phyloP scores from a whole-genome alignment of 1,140 invertebrate species.

The Diprion similis region DNA sequence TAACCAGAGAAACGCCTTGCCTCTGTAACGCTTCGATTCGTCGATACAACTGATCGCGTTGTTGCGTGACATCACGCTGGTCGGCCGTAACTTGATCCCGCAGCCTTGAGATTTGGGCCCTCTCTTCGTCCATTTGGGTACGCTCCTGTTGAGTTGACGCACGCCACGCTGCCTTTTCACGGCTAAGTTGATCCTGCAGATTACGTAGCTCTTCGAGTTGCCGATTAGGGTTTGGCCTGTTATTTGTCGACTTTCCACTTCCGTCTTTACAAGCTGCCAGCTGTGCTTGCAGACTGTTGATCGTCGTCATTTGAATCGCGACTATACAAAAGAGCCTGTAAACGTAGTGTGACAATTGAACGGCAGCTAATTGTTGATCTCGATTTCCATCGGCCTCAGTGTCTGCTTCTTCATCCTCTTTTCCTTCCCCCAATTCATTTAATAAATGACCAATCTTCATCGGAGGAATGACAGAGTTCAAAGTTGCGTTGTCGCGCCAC shows the following conservation, averaged over 20 bases:
- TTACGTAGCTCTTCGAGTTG: slow-evolving; percentile 78
- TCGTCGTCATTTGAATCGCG: slow-evolving; percentile 85
- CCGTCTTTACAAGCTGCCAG: slow-evolving; percentile 62
- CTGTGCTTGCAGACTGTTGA: slow-evolving; percentile 77
- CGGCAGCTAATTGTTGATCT: slow-evolving; percentile 74
- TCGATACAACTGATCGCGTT: slow-evolving; percentile 85
- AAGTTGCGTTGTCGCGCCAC: slow-evolving; percentile 56
- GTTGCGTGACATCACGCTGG: slow-evolving; percentile 83
- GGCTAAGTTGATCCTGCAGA: slow-evolving; percentile 78
- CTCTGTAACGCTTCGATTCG: slow-evolving; percentile 80
- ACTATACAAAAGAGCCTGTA: slow-evolving; percentile 84
- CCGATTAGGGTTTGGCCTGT: slow-evolving; percentile 62
- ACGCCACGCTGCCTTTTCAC: slow-evolving; percentile 81
- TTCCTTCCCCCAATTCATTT: slow-evolving; percentile 36
- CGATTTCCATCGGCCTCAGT: slow-evolving; percentile 44
- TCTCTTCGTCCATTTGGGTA: slow-evolving; percentile 72
- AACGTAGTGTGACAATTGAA: slow-evolving; percentile 81
- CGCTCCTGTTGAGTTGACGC: slow-evolving; percentile 68
- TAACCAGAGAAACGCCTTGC: slow-evolving; percentile 68
- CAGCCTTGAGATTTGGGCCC: slow-evolving; percentile 64
- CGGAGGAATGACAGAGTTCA: slow-evolving; percentile 33
- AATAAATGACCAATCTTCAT: slow-evolving; percentile 34
- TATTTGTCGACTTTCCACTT: slow-evolving; percentile 65
- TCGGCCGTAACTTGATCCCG: slow-evolving; percentile 75
- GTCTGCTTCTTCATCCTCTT: slow-evolving; percentile 36